Conservation (phyloP, 2,888 invertebrate species). For the Orchestes rusci region DNA sequence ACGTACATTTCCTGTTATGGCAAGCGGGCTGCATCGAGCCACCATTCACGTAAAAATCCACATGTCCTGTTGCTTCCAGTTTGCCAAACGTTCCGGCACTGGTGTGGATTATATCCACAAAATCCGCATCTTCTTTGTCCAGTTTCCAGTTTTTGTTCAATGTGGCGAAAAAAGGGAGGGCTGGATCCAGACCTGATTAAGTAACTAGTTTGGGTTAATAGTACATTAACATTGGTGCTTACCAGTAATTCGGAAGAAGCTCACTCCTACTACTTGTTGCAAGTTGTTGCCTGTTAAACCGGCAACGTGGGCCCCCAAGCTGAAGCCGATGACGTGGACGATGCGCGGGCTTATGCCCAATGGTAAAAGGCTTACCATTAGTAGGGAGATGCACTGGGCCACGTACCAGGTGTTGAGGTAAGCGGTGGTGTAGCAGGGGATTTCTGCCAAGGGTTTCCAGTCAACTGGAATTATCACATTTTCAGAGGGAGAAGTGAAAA, state of each 20-base stretch:
- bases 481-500: no score
- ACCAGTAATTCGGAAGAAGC: conserved; percentile 51
- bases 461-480: conserved; percentile 50
- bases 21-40: conserved; percentile 43
- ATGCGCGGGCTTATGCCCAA: conserved; percentile 38
- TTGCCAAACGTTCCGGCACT: conserved; percentile 51
- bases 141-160: conserved; percentile 50
- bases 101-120: conserved; percentile 87
- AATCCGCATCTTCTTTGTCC: conserved; percentile 72
- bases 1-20: conserved; percentile 31
- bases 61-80: conserved; percentile 44
- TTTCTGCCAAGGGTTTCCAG: conserved; percentile 46
- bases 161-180: conserved; percentile 55
- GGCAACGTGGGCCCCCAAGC: conserved; percentile 52
- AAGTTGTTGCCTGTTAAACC: conserved; percentile 38
- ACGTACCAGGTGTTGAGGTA: conserved; percentile 53
- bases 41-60: conserved; percentile 60
- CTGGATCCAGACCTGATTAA: conserved; percentile 53
- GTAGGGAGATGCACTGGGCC: conserved; percentile 49
- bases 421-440: conserved; percentile 53
- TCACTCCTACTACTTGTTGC: conserved; percentile 37
- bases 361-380: conserved; percentile 42
- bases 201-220: neutral
- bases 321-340: conserved; percentile 53
- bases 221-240: neutral